Base-by-base conservation (phyloP, 1,140 invertebrate species). In the Aphelinus certus region DNA sequence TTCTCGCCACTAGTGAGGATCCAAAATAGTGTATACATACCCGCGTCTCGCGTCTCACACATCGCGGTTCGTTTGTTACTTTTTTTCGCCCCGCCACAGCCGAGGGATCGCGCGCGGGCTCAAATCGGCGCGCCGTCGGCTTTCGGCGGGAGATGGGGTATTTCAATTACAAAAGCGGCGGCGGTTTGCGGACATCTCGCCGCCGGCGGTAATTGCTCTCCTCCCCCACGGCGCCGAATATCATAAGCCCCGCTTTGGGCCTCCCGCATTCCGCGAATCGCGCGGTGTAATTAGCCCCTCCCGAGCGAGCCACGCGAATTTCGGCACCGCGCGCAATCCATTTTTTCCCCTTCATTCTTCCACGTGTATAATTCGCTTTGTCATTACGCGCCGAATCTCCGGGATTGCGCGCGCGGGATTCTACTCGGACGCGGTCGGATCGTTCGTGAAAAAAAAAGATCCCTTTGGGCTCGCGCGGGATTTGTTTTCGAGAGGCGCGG, bases 81-180 rank as follows among this genome's bases (percentile, higher is more conserved):
- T 26, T 26, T 26, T 26, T 26, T 26, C 0, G 26, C 26, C 26
- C 26, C 26, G 26, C 26, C 26, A 26, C 26, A 26, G 26, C 26
- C 26, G 26, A 26, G 26, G 26, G 26, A 26, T 26, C 26, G 26
- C 26, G 26, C 26, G 26, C 26, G 26, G 26, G 26, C 26, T 26
- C 26, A 26, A 26, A 26, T 26, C 26, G 26, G 26, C 26, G 26
- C 26, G 26, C 26, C 26, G 26, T 26, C 26, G 26, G 26, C 26
- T 26, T 26, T 26, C 55, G 47, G 10, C 57, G 51, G 26, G 49
- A 42, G 63, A 63, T 45, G 58, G 69, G 53, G 69, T 69, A 74
- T 74, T 74, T 63, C 73, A 69, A 74, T 74, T 74, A 69, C 49
- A 4, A 10, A 46, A 9, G 9, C 9, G n/a, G 73, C n/a, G 26